Base-by-base conservation (phyloP, 2,888 invertebrate species). In the Acronicta psi region DNA sequence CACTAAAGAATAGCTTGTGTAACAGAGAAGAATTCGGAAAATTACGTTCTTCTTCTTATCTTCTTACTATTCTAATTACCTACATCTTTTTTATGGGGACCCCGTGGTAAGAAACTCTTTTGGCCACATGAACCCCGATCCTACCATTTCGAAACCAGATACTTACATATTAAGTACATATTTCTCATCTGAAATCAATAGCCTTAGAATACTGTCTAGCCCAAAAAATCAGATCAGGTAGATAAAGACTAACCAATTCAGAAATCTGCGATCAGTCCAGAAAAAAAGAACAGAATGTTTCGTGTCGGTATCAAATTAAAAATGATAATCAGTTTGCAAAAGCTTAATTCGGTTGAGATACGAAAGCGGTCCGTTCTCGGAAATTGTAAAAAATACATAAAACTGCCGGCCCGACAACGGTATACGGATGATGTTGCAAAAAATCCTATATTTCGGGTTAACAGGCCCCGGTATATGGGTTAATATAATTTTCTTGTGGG, bases 231-330 rank as follows among this genome's bases (percentile, higher is more conserved):
- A 75, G 55, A 38, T 9, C 60, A 75, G 55, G 59, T 64, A 63
- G 45, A 47, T 47, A 66, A 53, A 57, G 17, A 40, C n/a, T 63
- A 56, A 66, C 59, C 57, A 52, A 64, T 55, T 47, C 57, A 55
- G 47, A 49, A 45, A 55, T 44, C 45, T 59, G 51, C 20, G 53
- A 40, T 44, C 45, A 8, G 36, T 1, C 31, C 16, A 63, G 17
- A 65, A 77, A 73, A 75, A 77, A 65, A 14, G 16, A 7, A 62
- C 50, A 63, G 68, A 70, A 67, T 68, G 63, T 60, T 84, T 83
- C 87, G 85, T 86, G 85, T 76, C 77, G 67, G 79, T 80, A 80
- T 81, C 82, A 84, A 87, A 84, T 85, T 86, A 86, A 86, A 86
- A 85, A 85, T 82, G 81, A 86, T 86, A 87, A 87, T 86, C 84